phyloP scores from a whole-genome alignment of 2,113 vertebrate species.

The Nansenia antarctica region DNA sequence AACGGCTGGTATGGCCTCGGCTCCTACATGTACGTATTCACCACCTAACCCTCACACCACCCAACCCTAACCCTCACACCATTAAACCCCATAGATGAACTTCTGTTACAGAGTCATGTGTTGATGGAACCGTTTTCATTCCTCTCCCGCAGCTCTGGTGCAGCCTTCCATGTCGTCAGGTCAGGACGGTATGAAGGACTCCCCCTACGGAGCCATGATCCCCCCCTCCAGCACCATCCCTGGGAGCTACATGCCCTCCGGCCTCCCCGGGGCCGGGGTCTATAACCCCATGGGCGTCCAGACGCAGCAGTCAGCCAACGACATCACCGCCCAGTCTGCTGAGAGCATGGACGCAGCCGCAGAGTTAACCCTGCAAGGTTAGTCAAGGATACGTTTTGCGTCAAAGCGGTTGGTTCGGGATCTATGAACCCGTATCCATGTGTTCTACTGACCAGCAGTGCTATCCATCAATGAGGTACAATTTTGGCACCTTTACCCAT shows the following conservation, averaged over 20 bases:
- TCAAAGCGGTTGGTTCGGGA: too few relatives aligned
- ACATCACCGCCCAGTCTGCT: conserved; percentile 80
- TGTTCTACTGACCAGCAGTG: too few relatives aligned
- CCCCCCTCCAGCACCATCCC: conserved; percentile 83
- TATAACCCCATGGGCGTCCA: conserved; percentile 84
- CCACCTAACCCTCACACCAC: background rate
- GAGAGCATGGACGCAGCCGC: conserved; percentile 82
- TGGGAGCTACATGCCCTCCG: conserved; percentile 83
- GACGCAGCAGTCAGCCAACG: conserved; percentile 70
- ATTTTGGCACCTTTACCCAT: too few relatives aligned
- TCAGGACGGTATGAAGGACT: conserved; percentile 88
- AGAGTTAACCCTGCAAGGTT: conserved; percentile 86
- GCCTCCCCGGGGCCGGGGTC: conserved; percentile 80
- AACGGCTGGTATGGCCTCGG: conserved; percentile 74
- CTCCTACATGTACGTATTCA: conserved; percentile 81
- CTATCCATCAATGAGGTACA: too few relatives aligned
- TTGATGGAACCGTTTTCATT: too few relatives aligned
- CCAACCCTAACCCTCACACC: too few relatives aligned
- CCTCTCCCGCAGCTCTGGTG: conserved; percentile 77
- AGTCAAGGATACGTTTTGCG: too few relatives aligned
- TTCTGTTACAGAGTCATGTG: too few relatives aligned
- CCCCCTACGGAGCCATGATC: conserved; percentile 84
- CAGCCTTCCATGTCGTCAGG: conserved; percentile 81
- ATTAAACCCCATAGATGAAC: too few relatives aligned
- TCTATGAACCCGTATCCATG: too few relatives aligned